Evolutionary conservation across 1,140 invertebrate species (phyloP).

Genomic region (Trypoxylus dichotomus): DNA sequence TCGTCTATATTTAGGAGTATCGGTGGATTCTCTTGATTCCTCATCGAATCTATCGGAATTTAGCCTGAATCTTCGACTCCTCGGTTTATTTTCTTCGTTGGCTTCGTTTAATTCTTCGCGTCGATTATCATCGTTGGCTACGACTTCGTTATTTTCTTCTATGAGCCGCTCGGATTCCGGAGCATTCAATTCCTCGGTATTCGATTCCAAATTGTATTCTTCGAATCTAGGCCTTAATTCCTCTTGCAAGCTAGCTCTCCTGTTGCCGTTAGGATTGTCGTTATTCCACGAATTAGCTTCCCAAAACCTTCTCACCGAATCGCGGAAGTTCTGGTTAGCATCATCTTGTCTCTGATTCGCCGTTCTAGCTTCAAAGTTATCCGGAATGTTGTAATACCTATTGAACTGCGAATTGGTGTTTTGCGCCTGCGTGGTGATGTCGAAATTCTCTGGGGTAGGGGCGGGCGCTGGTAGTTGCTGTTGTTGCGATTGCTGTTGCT

Average conservation of each 20-base stretch:
- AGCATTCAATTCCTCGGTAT: background rate
- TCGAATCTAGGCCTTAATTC: constrained; percentile 27
- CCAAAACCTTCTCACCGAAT: constrained; percentile 25
- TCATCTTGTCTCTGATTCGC: background rate
- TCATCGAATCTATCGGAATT: constrained; percentile 28
- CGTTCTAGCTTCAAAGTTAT: background rate
- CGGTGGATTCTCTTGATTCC: background rate
- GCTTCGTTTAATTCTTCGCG: background rate
- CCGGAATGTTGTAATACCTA: background rate
- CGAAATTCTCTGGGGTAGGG: background rate
- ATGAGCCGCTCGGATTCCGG: background rate
- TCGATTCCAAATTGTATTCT: constrained; percentile 31
- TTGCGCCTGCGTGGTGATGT: background rate
- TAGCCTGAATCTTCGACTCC: constrained; percentile 20
- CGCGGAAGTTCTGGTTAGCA: background rate
- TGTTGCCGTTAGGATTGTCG: background rate
- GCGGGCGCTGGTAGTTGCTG: background rate
- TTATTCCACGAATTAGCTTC: constrained; percentile 1
- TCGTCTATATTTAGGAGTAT: background rate
- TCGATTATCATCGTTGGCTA: background rate
- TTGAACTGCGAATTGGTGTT: background rate
- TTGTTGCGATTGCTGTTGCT: background rate
- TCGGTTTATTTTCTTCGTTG: constrained; percentile 19
- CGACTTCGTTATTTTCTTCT: constrained; percentile 1
- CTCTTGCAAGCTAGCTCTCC: background rate